Percentiles rank a stretch among this genome's conserved stretches.
phyloP scores from a whole-genome alignment of 1,140 invertebrate species.

The Dendroctonus valens region DNA sequence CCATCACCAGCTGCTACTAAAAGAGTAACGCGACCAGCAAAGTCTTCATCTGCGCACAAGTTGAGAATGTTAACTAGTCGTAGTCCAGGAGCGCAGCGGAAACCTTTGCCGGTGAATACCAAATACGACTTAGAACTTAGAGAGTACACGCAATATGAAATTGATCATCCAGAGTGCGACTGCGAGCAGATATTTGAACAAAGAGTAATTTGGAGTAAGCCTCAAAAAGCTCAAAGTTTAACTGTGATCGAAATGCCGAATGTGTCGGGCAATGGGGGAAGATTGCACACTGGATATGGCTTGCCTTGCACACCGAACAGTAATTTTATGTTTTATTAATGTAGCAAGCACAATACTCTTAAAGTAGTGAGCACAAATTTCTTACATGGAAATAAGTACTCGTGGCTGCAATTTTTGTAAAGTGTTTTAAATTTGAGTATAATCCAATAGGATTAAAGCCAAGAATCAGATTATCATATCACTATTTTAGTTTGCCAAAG shows the following conservation, averaged over 20 bases:
- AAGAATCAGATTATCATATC: too few relatives aligned
- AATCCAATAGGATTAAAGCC: too few relatives aligned
- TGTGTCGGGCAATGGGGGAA: not conserved
- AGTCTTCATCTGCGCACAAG: constrained; percentile 37
- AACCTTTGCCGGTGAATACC: constrained; percentile 44
- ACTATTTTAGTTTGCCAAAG: too few relatives aligned
- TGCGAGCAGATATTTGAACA: constrained; percentile 14
- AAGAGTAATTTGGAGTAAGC: constrained; percentile 24
- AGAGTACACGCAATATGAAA: constrained; percentile 29
- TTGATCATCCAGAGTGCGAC: constrained; percentile 30
- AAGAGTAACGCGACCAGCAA: constrained; percentile 22
- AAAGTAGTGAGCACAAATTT: too few relatives aligned
- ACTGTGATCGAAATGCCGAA: constrained; percentile 1
- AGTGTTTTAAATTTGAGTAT: too few relatives aligned
- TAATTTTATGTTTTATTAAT: constrained; percentile 1
- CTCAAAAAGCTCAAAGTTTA: constrained; percentile 19
- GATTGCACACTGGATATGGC: not conserved
- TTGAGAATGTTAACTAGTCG: constrained; percentile 28
- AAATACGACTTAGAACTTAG: constrained; percentile 33
- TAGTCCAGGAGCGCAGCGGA: constrained; percentile 37
- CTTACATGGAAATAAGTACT: too few relatives aligned
- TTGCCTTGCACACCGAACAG: not conserved
- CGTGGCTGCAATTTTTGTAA: too few relatives aligned
- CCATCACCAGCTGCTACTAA: constrained; percentile 50
- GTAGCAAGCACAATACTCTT: not conserved